phyloP scores from a whole-genome alignment of 2,797 vertebrate species.

The Anas flavirostris region DNA sequence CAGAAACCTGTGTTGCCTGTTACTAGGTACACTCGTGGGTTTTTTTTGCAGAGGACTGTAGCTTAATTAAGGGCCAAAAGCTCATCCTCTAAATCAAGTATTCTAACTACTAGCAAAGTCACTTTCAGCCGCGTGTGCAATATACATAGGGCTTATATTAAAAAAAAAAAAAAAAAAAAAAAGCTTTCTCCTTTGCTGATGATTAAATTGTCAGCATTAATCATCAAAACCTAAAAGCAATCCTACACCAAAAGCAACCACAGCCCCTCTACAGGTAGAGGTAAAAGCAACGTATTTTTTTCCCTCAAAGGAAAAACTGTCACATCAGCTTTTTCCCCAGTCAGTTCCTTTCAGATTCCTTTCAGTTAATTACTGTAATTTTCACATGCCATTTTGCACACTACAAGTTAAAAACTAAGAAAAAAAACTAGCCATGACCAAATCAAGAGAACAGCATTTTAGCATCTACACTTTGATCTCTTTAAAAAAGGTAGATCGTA shows the following conservation, averaged over 20 bases:
- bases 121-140: background rate
- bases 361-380: background rate
- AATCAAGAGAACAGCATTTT: background rate
- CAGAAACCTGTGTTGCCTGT: background rate
- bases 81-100: background rate
- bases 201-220: background rate
- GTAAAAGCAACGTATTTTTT: background rate
- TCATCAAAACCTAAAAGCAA: background rate
- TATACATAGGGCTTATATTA: background rate
- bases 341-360: background rate
- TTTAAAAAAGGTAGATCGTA: background rate
- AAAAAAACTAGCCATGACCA: background rate
- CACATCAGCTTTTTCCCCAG: background rate
- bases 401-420: background rate
- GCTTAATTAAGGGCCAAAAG: background rate
- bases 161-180: accelerated
- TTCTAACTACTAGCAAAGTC: background rate
- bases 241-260: background rate
- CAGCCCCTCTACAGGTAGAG: background rate
- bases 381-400: background rate
- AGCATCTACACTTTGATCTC: background rate
- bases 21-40: background rate
- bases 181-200: background rate
- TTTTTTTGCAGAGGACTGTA: background rate
- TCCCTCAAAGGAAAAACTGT: background rate